Base-by-base conservation (phyloP, 2,113 vertebrate species). In the Clupea harengus region DNA sequence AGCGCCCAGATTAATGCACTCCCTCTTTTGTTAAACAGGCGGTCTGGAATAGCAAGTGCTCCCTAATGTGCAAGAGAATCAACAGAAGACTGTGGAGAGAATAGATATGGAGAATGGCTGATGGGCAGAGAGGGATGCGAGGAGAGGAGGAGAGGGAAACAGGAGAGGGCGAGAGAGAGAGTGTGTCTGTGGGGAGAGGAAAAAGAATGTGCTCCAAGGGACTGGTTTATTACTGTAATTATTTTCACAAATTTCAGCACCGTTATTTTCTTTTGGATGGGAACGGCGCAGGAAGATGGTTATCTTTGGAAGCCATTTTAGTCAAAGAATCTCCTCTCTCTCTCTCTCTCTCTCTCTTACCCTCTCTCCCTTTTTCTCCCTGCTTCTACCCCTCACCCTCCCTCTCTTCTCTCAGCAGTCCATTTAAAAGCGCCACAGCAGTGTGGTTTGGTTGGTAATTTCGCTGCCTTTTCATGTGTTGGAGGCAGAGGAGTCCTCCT, bases 381-480 rank as follows among this genome's bases (percentile, higher is more conserved):
- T 10, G 54, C 46, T 17, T 50, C 83, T 82, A 45, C 46, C 4
- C 88, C 89, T 83, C 90, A 87, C 84, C 90, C 88, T 86, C 88
- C 86, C 87, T 81, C 60, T 82, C 86, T 78, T 90, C 91, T 88
- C 90, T 90, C 89, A 90, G 90, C 83, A 87, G 92, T 93, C 92
- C 92, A 89, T 93, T 93, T 93, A 92, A 93, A 89, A 93, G 86
- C 88, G 89, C 90, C 75, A 88, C 52, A 39, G 88, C 89, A 92
- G 91, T 92, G 90, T 88, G 90, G 91, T 90, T 91, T 92, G 90
- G 90, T 92, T 90, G 92, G 87, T 94, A 94, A 95, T 95, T 95
- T 93, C 88, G 54, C 88, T 91, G 89, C 88, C 91, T 94, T 94
- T 95, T 94, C 94, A 95, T 94, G 93, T 94, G 92, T 93, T 83